Evolutionary conservation across 2,797 vertebrate genomes (phyloP), one percentile per base, ranked within the genome.

Genomic region (Mionectes olivaceus): DNA sequence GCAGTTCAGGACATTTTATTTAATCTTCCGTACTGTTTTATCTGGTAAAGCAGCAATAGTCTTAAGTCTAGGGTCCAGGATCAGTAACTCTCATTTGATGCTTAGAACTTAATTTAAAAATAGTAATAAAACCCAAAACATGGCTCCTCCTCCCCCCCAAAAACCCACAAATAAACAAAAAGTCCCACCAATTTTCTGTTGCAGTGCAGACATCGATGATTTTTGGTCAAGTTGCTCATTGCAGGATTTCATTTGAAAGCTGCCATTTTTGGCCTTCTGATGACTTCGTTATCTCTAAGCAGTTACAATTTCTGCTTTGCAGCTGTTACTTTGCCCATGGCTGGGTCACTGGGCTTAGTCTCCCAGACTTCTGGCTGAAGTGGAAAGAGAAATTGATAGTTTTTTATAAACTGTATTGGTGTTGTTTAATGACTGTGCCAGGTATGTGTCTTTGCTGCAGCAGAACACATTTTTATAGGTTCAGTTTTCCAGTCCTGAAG

Each of bases 91-190:
- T 73, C 27, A 33, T 86, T 30, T 73, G 43, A 79, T 76, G n/a
- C 37, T 68, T 71, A 50, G 22, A 70, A 64, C 11, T 64, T 85
- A 47, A 68, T 43, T 47, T 22, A 49, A 90, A 70, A 73, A 46
- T 27, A 55, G 28, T 56, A 67, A 67, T 19, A 32, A 52, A 81
- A 74, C 2, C 0, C 1, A 2, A 74, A 68, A 11, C 3, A 39
- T 3, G 2, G 2, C 7, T 2, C 19, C 2, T 4, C 3, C 17
- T 24, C 5, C 17, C 13, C 19, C 5, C 14, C 10, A 4, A 8
- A 5, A 44, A 19, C 18, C 41, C 41, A 44, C 35, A 65, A 71
- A 56, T 13, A 47, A 63, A 10, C 4, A 44, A 68, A 65, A 75
- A 68, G 47, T 53, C 17, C 23, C 6, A 4, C 17, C 50, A 53